Conservation (phyloP, 2,888 invertebrate genomes). For the Crioceris asparagi region DNA sequence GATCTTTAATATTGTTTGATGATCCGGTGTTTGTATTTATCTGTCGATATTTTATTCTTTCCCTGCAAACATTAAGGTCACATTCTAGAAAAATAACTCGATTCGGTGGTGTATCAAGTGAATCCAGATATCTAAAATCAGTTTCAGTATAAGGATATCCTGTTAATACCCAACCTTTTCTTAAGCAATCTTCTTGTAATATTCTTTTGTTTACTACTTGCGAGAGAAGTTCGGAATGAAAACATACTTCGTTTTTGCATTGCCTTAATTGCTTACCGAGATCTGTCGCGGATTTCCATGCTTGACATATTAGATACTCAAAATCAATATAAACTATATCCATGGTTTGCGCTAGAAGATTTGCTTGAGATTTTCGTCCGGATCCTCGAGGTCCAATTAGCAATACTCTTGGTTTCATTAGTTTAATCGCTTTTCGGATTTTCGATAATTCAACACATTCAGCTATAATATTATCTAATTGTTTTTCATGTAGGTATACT, state of each 20-base stretch:
- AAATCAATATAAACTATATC: slow-evolving; percentile 49
- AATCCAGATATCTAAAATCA: slow-evolving; percentile 51
- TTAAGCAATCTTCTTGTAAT: slow-evolving; percentile 44
- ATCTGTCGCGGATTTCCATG: slow-evolving; percentile 33
- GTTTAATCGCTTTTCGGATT: slow-evolving; percentile 32
- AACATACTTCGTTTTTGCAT: slow-evolving; percentile 31
- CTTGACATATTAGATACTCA: slow-evolving; percentile 42
- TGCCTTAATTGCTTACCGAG: slow-evolving; percentile 30
- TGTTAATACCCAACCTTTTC: slow-evolving; percentile 52
- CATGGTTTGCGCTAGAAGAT: slow-evolving; percentile 41
- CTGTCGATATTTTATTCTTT: slow-evolving; percentile 27
- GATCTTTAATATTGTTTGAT: slow-evolving; percentile 21
- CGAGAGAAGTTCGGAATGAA: slow-evolving; percentile 32
- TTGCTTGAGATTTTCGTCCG: slow-evolving; percentile 46
- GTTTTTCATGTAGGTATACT: slow-evolving; percentile 13
- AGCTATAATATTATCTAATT: slow-evolving; percentile 27
- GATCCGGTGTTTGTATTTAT: slow-evolving; percentile 31
- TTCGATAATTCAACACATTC: slow-evolving; percentile 34
- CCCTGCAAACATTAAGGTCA: slow-evolving; percentile 32
- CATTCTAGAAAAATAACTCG: slow-evolving; percentile 35
- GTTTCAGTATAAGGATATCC: slow-evolving; percentile 46
- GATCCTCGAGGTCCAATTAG: slow-evolving; percentile 51
- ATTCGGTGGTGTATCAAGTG: slow-evolving; percentile 50
- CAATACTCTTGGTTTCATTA: slow-evolving; percentile 48
- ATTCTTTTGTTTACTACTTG: slow-evolving; percentile 38